phyloP scores from a whole-genome alignment of 2,888 invertebrate genomes.

The Brenthis daphne region DNA sequence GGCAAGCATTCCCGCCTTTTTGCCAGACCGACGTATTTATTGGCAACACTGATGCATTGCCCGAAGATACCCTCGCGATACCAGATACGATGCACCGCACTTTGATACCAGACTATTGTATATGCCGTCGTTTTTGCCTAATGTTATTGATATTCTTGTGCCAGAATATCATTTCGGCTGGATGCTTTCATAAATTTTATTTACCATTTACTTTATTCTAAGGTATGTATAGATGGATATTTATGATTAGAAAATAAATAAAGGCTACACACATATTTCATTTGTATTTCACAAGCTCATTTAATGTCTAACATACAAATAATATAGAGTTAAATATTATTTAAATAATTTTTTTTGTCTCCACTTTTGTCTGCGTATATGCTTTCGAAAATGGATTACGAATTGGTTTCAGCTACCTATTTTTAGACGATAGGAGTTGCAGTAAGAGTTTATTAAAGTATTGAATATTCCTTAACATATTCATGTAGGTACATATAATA shows the following conservation, averaged over 20 bases:
- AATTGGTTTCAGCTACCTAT: no score
- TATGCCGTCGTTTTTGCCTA: conserved; percentile 57
- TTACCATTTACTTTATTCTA: conserved; percentile 11
- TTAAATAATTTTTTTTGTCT: no score
- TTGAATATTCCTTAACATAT: no score
- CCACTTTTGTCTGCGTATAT: no score
- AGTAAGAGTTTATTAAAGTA: no score
- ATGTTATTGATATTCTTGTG: conserved; percentile 59
- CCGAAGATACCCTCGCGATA: conserved; percentile 52
- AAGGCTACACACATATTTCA: not conserved
- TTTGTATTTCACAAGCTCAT: not conserved
- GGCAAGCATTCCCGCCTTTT: conserved; percentile 71
- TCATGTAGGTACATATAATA: not conserved
- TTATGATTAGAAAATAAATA: not conserved
- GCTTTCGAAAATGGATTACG: no score
- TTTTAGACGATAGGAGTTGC: no score
- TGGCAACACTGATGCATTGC: conserved; percentile 64
- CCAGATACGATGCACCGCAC: conserved; percentile 69
- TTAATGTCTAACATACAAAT: no score
- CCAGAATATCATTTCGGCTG: conserved; percentile 61
- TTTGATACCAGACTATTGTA: conserved; percentile 70
- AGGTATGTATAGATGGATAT: not conserved
- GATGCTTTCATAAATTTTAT: conserved; percentile 45
- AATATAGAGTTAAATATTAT: no score
- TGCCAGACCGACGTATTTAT: conserved; percentile 72